Evolutionary conservation across 2,113 vertebrate species (phyloP).

Genomic region (Chinchilla lanigera): DNA sequence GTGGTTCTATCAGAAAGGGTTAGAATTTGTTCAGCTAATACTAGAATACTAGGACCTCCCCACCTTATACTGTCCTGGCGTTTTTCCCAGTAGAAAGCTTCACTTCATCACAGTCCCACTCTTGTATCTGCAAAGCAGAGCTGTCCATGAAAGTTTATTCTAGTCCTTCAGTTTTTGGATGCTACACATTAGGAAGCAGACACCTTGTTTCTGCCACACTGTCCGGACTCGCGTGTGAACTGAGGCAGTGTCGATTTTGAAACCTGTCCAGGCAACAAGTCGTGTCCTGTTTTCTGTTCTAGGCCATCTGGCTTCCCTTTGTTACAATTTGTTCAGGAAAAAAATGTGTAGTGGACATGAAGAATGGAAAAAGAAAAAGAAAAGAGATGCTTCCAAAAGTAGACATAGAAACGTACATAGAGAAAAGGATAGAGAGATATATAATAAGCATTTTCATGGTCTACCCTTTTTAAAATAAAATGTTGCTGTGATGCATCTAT

Average conservation of each 20-base stretch:
- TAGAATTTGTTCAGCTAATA: neutral
- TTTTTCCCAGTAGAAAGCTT: slow-evolving; percentile 40
- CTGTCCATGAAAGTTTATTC: slow-evolving; percentile 50
- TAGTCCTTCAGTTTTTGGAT: slow-evolving; percentile 36
- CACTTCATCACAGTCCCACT: slow-evolving; percentile 57
- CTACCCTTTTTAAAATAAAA: slow-evolving; percentile 33
- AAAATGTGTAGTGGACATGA: slow-evolving; percentile 38
- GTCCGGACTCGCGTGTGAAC: slow-evolving; percentile 63
- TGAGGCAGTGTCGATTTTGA: slow-evolving; percentile 76
- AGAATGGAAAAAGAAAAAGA: neutral
- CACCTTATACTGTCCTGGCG: neutral
- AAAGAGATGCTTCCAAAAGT: neutral
- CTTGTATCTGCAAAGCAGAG: slow-evolving; percentile 56
- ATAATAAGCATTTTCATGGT: neutral
- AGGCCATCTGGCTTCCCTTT: slow-evolving; percentile 74
- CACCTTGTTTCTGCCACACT: slow-evolving; percentile 70
- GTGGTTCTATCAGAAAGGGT: neutral
- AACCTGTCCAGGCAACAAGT: slow-evolving; percentile 69
- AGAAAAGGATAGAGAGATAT: neutral
- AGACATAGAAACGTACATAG: neutral
- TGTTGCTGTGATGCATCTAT: neutral
- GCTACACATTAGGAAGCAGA: slow-evolving; percentile 52
- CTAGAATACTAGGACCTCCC: neutral
- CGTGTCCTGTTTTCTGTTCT: slow-evolving; percentile 76
- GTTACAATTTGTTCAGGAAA: slow-evolving; percentile 39